Evolutionary conservation across 2,797 vertebrate species (phyloP).

Genomic region (Pristis pectinata): DNA sequence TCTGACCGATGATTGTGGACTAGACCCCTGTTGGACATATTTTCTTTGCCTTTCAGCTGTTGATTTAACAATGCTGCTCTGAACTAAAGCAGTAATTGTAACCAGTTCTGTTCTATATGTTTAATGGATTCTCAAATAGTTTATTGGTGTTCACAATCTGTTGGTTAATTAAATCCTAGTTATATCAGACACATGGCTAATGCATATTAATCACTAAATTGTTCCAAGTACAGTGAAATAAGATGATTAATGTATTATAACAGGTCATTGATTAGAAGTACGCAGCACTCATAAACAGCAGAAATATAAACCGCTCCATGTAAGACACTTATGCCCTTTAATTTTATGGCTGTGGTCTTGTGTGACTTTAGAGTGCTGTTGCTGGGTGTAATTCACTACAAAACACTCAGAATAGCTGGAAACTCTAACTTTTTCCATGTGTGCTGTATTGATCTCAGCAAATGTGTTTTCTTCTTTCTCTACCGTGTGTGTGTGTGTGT

Average conservation of each 20-base stretch:
- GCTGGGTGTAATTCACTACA: slow-evolving; percentile 11
- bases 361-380: slow-evolving; percentile 32
- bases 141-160: slow-evolving; percentile 31
- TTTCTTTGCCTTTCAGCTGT: background rate
- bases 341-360: slow-evolving; percentile 24
- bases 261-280: slow-evolving; percentile 35
- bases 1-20: background rate
- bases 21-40: background rate
- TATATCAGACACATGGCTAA: slow-evolving; percentile 16
- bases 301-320: slow-evolving; percentile 33
- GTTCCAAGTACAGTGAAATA: slow-evolving; percentile 23
- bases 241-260: slow-evolving; percentile 35
- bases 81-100: slow-evolving; percentile 19
- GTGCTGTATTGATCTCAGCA: background rate
- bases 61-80: background rate
- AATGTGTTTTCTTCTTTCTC: background rate
- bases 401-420: background rate
- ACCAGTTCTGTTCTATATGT: slow-evolving; percentile 8
- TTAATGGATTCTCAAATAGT: slow-evolving; percentile 29
- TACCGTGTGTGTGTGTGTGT: background rate
- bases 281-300: slow-evolving; percentile 33
- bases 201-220: slow-evolving; percentile 38
- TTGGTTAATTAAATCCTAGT: slow-evolving; percentile 33
- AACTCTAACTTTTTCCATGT: background rate
- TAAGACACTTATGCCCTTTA: slow-evolving; percentile 8